Evolutionary conservation across 1,140 invertebrate species (phyloP).

Genomic region (Rhynchophorus ferrugineus): DNA sequence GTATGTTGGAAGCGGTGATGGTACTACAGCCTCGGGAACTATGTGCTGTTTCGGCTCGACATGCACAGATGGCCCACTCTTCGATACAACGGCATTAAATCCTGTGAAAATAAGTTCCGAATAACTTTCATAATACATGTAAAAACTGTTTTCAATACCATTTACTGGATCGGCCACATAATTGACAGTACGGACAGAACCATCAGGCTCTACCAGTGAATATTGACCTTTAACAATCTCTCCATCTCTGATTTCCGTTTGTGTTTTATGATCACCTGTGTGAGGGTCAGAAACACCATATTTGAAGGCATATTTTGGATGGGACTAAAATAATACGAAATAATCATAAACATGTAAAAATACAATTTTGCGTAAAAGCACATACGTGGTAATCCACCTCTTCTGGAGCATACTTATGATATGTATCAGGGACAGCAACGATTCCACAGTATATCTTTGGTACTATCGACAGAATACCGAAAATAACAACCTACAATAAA

Average conservation of each 20-base stretch:
- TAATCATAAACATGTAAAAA: no score
- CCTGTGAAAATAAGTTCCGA: slow-evolving; percentile 4
- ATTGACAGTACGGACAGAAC: slow-evolving; percentile 64
- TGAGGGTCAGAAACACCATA: slow-evolving; percentile 64
- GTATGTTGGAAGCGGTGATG: background rate
- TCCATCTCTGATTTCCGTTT: slow-evolving; percentile 57
- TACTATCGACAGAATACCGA: background rate
- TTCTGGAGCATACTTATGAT: slow-evolving; percentile 1
- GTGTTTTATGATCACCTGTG: slow-evolving; percentile 62
- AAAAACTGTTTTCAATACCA: no score
- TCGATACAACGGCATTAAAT: slow-evolving; percentile 21
- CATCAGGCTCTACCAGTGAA: slow-evolving; percentile 69
- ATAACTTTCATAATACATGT: background rate
- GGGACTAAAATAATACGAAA: slow-evolving; percentile 37
- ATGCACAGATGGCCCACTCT: slow-evolving; percentile 17
- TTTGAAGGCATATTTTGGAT: slow-evolving; percentile 63
- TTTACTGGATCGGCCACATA: slow-evolving; percentile 57
- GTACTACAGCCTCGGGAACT: background rate
- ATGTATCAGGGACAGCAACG: background rate
- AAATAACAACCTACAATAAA: background rate
- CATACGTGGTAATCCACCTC: slow-evolving; percentile 7
- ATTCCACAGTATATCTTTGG: background rate
- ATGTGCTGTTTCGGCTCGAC: slow-evolving; percentile 16
- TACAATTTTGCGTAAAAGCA: no score
- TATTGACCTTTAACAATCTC: slow-evolving; percentile 66